Evolutionary conservation across 2,888 invertebrate species (phyloP), one percentile per base, ranked within the genome.

Genomic region (Troglohyphantes excavatus): DNA sequence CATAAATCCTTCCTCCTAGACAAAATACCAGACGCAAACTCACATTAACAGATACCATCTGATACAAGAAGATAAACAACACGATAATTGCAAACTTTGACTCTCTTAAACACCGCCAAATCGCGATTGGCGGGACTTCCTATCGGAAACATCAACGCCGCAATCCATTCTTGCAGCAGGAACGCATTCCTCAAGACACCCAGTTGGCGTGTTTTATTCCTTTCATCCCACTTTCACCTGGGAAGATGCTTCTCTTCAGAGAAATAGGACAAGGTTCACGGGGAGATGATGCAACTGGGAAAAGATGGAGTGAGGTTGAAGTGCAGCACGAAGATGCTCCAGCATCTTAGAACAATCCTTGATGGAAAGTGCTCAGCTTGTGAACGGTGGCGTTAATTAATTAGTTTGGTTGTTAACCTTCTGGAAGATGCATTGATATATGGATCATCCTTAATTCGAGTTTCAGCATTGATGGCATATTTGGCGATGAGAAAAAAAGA

Each of bases 261-360:
- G 13, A 86, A 72, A 70, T 86, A 43, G 85, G 85, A 86, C 85
- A 86, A 86, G 85, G 85, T 68, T 86, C 19, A n/a, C n/a, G n/a
- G 21, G 2, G 5, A 33, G 11, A 39, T 78, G 85, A 70, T 86
- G 85, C 85, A 86, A 78, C 19, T 13, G 67, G n/a, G n/a, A n/a
- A 63, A 70, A 21, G 27, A 6, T 2, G 70, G 0, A n/a, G 59
- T 23, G 43, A 63, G 72, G 85, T 76, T 76, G 78, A 86, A 59
- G 76, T 61, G 59, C 27, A 59, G 65, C 85, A 86, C 85, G 85
- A 86, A 85, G 43, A 63, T 21, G 67, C n/a, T n/a, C 68, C 59
- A 17, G 13, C 53, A 53, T 53, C 13, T 53, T 17, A 0, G 39
- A 68, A 1, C 3, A 1, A 17, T 46, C 11, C 53, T 67, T 39